Conservation (phyloP, 2,113 vertebrate species). For the Cyprinodon tularosa region DNA sequence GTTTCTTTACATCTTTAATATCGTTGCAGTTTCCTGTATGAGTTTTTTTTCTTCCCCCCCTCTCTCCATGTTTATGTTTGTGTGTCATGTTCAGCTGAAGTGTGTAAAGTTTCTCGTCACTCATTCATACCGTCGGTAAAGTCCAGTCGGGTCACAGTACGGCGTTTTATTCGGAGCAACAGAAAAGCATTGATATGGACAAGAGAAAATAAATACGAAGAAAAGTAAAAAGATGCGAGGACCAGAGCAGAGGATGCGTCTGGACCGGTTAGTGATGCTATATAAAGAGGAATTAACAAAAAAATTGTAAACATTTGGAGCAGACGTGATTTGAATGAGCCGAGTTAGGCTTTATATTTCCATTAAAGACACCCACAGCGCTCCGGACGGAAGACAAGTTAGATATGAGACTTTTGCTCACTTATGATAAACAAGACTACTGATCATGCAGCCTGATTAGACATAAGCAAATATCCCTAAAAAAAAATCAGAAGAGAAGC, state of each 20-base stretch:
- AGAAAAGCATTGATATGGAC: slow-evolving; percentile 42
- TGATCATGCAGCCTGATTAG: slow-evolving; percentile 52
- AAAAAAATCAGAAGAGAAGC: slow-evolving; percentile 60
- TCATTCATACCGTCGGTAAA: slow-evolving; percentile 86
- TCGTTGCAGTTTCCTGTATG: slow-evolving; percentile 69
- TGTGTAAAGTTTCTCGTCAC: slow-evolving; percentile 77
- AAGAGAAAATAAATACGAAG: slow-evolving; percentile 77
- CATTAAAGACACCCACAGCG: slow-evolving; percentile 73
- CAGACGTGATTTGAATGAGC: slow-evolving; percentile 69
- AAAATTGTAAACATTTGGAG: slow-evolving; percentile 80
- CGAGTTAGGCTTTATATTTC: slow-evolving; percentile 69
- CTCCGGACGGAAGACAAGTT: slow-evolving; percentile 84
- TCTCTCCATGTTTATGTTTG: slow-evolving; percentile 76
- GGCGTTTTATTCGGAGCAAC: slow-evolving; percentile 74
- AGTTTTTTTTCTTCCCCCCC: slow-evolving; percentile 46
- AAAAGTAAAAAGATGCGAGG: slow-evolving; percentile 73
- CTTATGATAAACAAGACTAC: slow-evolving; percentile 46
- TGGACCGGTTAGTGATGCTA: slow-evolving; percentile 69
- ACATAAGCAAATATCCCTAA: slow-evolving; percentile 67
- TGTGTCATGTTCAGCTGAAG: slow-evolving; percentile 80
- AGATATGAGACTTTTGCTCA: slow-evolving; percentile 66
- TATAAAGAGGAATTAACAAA: slow-evolving; percentile 76
- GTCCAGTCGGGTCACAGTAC: slow-evolving; percentile 85
- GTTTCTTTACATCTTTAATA: slow-evolving; percentile 75
- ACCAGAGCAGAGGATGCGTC: slow-evolving; percentile 69